A percentile compares a stretch with the other conserved stretches of the same genome.
Evolutionary conservation across 2,113 vertebrate genomes (phyloP).

Genomic region (human (Homo sapiens)): GRCh38 chr2:191184001-191184500

Average conservation of each 20-base stretch:
- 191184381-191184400: not conserved
- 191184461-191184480: slow-evolving; percentile 29
- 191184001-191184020: not conserved
- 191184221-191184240: not conserved
- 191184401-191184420: not conserved
- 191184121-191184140: not conserved
- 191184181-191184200: not conserved
- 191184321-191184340: not conserved
- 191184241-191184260: not conserved
- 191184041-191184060: not conserved
- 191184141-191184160: not conserved
- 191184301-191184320: not conserved
- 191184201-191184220: not conserved
- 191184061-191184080: not conserved
- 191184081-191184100: not conserved
- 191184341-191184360: not conserved
- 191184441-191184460: not conserved
- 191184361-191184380: accelerated
- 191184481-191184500: slow-evolving; percentile 59
- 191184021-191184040: not conserved
- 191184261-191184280: not conserved
- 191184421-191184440: not conserved
- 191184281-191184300: not conserved
- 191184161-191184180: not conserved
- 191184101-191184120: not conserved